Base-by-base conservation (phyloP, 2,113 vertebrate genomes). In the Carettochelys insculpta region DNA sequence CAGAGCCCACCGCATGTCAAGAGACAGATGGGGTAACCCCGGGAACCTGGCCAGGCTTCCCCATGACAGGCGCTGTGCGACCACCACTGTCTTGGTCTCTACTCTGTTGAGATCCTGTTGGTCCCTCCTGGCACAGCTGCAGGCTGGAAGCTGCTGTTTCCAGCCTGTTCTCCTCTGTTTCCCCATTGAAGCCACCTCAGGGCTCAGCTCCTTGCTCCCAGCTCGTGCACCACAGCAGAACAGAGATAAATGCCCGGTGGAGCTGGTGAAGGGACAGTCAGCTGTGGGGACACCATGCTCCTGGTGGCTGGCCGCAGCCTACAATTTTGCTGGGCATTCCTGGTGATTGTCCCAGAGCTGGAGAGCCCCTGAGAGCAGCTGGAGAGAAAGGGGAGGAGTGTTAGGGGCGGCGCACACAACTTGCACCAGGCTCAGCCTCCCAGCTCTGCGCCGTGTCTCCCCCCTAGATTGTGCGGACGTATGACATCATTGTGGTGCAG, bases 401-500 rank as follows among this genome's bases (percentile, higher is more conserved):
- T 14, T 22, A n/a, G 43, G 22, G 29, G 10, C 43, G 4, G 34
- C 5, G 6, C 38, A 25, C 6, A 43, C 14, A 38, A 17, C 8
- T 5, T 3, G 27, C 19, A 12, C 54, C 25, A 13, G 11, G 14
- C 27, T 58, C n/a, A 8, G 41, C 34, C 78, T 43, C 34, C 78
- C 87, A 87, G 52, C 5, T 19, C 76, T 47, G 73, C 77, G 77
- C 52, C 61, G 75, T 22, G 54, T 75, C 11, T 51, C 75, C 53
- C 77, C 89, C 53, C 1, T 91, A 99, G 99, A 98, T 99, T 88
- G 92, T 99, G 83, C 96, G 71, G 0, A 96, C 95, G 31, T 99
- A 99, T 3, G 98, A 99, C 77, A 78, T 99, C 88, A 6, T 94
- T 6, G 78, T 99, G 58, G 98, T 99, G 93, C 99, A 99, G 97